These are phyloP conservation scores for Allacma fusca DNA, from an alignment of 2,888 invertebrate genomes.

Conservation along the genomic window DNA sequence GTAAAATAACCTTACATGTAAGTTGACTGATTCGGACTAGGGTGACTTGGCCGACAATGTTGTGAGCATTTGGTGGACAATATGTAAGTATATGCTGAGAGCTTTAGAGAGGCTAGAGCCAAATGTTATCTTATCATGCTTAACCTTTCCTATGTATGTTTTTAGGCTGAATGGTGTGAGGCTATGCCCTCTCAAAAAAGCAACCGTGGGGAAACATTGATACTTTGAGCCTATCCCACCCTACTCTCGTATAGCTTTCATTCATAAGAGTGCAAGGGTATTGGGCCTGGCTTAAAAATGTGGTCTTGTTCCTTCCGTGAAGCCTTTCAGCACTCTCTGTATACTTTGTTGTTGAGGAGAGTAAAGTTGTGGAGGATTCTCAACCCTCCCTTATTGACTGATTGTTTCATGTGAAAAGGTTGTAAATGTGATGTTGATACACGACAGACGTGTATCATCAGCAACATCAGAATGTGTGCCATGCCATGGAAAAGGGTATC, in stretches of 20 bases:
- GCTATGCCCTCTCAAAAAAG: constrained; percentile 29
- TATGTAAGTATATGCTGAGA: too few species aligned
- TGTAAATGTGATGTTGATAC: constrained; percentile 32
- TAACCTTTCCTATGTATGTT: background rate
- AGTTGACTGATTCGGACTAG: too few species aligned
- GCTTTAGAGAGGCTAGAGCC: too few species aligned
- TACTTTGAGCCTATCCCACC: constrained; percentile 26
- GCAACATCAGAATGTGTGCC: background rate
- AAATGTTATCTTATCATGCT: too few species aligned
- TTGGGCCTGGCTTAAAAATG: background rate
- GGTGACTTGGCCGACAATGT: too few species aligned
- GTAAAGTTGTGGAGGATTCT: background rate
- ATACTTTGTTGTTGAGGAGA: too few species aligned
- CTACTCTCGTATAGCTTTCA: too few species aligned
- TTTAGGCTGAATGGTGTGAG: constrained; percentile 2
- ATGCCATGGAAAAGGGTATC: too few species aligned
- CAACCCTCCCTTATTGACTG: constrained; percentile 32
- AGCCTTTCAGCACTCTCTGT: too few species aligned
- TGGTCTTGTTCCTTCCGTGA: background rate
- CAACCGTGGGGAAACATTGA: constrained; percentile 36
- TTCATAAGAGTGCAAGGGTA: background rate
- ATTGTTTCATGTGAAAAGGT: constrained; percentile 36
- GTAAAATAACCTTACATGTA: too few species aligned
- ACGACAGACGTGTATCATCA: constrained; percentile 18
- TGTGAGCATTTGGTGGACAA: too few species aligned